Evolutionary conservation across 2,113 vertebrate genomes (phyloP).

Genomic region (Machaerirhynchus nigripectus): DNA sequence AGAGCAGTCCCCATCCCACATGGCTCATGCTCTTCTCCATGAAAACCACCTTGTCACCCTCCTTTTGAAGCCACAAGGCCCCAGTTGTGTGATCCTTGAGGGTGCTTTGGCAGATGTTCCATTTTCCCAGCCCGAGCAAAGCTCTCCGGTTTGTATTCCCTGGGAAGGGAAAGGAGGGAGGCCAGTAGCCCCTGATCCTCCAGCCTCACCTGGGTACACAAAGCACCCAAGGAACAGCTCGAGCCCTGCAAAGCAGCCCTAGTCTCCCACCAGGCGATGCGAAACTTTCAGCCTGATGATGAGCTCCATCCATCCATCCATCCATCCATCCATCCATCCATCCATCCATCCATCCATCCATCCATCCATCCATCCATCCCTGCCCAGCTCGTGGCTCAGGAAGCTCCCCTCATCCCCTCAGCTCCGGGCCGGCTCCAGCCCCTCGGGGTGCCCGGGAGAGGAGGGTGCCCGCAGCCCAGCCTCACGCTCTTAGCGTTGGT

Average conservation of each 20-base stretch:
- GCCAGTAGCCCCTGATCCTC: fast-evolving
- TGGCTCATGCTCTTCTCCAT: not conserved
- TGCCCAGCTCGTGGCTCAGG: not conserved
- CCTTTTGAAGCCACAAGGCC: fast-evolving
- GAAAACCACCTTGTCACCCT: not conserved
- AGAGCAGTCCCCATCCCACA: not conserved
- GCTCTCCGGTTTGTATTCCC: not conserved
- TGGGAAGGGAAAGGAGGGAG: not conserved
- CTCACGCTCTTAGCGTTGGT: not conserved
- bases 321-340: no score
- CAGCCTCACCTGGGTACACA: not conserved
- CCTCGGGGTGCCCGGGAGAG: no score
- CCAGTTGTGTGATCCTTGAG: fast-evolving
- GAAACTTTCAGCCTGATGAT: not conserved
- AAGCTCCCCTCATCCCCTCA: fast-evolving
- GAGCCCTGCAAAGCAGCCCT: not conserved
- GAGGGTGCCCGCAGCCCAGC: not conserved
- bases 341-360: not conserved
- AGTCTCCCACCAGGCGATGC: not conserved
- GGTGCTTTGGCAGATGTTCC: not conserved
- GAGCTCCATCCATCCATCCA: not conserved
- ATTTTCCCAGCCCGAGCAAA: not conserved
- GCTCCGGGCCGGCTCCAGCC: fast-evolving
- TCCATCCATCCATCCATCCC: no score
- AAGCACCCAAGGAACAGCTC: not conserved